phyloP scores from a whole-genome alignment of 2,797 vertebrate species.

The Masticophis lateralis region DNA sequence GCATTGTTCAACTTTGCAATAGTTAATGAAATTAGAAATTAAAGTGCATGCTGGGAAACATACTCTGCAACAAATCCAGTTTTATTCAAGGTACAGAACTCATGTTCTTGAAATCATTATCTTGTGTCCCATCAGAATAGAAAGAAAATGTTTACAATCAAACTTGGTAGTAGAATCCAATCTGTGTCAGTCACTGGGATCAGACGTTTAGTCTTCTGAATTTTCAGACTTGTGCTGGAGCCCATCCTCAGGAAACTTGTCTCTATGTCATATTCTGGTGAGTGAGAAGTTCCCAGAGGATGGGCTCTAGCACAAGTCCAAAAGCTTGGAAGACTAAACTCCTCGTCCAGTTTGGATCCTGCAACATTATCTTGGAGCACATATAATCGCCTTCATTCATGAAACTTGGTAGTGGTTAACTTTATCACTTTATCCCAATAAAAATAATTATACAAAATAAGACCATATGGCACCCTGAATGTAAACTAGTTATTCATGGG shows the following conservation, averaged over 20 bases:
- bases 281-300: neutral
- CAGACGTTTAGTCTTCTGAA: neutral
- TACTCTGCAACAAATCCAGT: conserved; percentile 63
- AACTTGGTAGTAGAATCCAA: neutral
- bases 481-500: neutral
- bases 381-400: neutral
- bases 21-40: conserved; percentile 68
- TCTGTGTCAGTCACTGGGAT: neutral
- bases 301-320: neutral
- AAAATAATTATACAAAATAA: neutral
- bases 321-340: neutral
- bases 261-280: neutral
- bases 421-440: neutral
- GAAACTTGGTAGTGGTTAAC: neutral
- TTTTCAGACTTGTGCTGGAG: neutral
- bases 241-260: neutral
- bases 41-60: conserved; percentile 61
- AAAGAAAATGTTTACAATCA: neutral
- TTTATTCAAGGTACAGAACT: conserved; percentile 44
- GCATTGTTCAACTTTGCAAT: conserved; percentile 71
- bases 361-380: neutral
- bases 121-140: neutral
- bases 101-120: conserved; percentile 38
- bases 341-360: neutral
- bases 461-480: neutral